Base-by-base conservation (phyloP, 2,888 invertebrate species). In the Sialis lutaria region DNA sequence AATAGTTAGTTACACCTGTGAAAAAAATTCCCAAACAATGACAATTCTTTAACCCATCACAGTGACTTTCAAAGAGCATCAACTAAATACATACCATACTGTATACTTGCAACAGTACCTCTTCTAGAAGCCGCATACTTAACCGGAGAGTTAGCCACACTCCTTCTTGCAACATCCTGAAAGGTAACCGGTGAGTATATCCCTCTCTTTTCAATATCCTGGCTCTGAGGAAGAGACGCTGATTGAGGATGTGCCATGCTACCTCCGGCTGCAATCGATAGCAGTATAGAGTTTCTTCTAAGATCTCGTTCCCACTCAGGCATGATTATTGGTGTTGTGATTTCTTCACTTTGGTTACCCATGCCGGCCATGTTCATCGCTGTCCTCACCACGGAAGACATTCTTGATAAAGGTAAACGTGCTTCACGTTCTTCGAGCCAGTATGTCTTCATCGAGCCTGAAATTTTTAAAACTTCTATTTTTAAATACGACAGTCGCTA, bases 131-230 rank as follows among this genome's bases (percentile, higher is more conserved):
- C 62, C 6, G 63, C 50, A 34, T 61, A 64, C 54, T 75, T 73
- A 4, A 75, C 79, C 0, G 86, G 85, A 0, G 84, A 85, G 60
- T 79, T 84, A 0, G 79, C 82, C 49, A 82, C 78, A 56, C 86
- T 86, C 47, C 82, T 67, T n/a, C 80, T 65, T 0, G 84, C 85
- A 0, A 87, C 83, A 59, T 87, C 87, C 58, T 86, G 80, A 57
- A 87, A 86, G 0, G 86, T 88, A 12, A 88, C 82, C 0, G 88
- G 88, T 0, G 87, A 86, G 61, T 88, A 88, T 53, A 82, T 79
- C 45, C 80, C 70, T 55, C 79, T 70, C 49, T 81, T 79, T 55
- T 82, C 81, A 4, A 22, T 4, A 22, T 22, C 22, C 22, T 22
- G n/a, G n/a, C n/a, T n/a, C n/a, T 64, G 63, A 5, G 53, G 54